Evolutionary conservation across 2,113 vertebrate genomes (phyloP), one percentile per base, ranked within the genome.

Genomic region (Platichthys stellatus): DNA sequence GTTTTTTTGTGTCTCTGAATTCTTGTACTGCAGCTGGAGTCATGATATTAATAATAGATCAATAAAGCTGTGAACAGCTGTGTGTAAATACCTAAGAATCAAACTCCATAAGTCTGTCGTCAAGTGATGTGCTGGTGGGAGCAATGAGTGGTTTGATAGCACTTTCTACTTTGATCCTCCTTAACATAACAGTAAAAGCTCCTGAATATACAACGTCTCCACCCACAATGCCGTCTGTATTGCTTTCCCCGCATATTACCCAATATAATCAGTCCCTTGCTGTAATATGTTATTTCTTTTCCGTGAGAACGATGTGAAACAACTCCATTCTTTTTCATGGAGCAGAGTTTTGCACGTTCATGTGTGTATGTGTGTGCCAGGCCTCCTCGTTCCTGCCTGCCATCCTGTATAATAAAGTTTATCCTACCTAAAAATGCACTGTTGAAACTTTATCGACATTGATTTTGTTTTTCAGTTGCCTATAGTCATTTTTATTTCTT

Each of bases 401-500:
- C 63, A 74, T 24, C 28, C 63, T 74, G 51, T 38, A 21, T 59
- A 58, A 38, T 80, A 61, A 74, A 80, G 73, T 88, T 86, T 91
- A 79, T 78, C 28, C 78, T 86, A 78, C 88, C 92, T 90, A 76
- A 73, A 90, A 92, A 88, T 90, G 83, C 86, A 93, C 78, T 81
- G 83, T 89, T 94, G 84, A 95, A 95, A 94, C 92, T 94, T 94
- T 94, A 94, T 90, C 89, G 69, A 94, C 94, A 94, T 93, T 93
- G 89, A 78, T 94, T 94, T 96, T 94, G 93, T 93, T 93, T 90
- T 97, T 95, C 93, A 95, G 94, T 96, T 96, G 96, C 96, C 97
- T 97, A 93, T 94, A 94, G 89, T 94, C 96, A 95, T 96, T 95
- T 95, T 95, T 92, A 94, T 95, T 96, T 97, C 95, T 94, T 95